Conservation (phyloP, 2,113 vertebrate genomes). For the Pithys albifrons region DNA sequence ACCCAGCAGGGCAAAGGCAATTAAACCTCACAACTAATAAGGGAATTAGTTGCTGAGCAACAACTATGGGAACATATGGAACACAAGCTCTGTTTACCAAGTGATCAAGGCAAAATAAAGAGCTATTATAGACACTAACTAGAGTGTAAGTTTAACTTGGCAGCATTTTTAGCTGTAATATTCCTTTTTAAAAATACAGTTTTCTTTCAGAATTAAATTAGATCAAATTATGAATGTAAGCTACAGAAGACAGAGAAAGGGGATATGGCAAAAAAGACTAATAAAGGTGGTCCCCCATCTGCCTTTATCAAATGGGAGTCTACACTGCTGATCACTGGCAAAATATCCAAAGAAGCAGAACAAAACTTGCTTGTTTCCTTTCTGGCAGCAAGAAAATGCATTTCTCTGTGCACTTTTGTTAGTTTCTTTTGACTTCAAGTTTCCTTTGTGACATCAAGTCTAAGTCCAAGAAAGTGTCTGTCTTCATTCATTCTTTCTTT, state of each 20-base stretch:
- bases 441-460: background rate
- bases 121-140: background rate
- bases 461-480: background rate
- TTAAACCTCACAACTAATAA: background rate
- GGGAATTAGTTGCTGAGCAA: background rate
- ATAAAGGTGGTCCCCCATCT: background rate
- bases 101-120: background rate
- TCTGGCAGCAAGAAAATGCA: background rate
- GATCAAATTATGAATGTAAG: background rate
- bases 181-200: background rate
- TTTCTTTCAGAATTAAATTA: background rate
- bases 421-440: background rate
- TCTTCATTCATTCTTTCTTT: background rate
- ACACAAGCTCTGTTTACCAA: background rate
- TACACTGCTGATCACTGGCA: background rate
- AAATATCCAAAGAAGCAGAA: background rate
- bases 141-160: background rate
- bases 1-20: background rate
- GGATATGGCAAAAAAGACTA: background rate
- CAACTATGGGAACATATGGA: background rate
- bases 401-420: background rate
- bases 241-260: background rate
- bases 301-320: background rate
- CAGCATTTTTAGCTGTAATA: background rate
- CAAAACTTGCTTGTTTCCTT: conserved; percentile 5